These are phyloP conservation scores for Nemapogon koenigi DNA, from an alignment of 2,888 invertebrate species.

Conservation along the genomic window DNA sequence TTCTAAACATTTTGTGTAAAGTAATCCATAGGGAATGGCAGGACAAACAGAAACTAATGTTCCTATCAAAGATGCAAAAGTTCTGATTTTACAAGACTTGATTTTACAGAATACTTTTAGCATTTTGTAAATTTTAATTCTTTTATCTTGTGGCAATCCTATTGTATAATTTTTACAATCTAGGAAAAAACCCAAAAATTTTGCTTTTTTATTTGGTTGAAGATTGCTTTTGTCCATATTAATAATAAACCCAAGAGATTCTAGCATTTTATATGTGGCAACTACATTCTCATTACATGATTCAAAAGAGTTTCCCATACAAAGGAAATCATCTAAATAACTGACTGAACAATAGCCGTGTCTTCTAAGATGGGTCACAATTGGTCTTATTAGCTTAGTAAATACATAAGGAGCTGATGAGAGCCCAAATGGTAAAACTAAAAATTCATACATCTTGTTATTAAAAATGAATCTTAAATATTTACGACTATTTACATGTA, in stretches of 20 bases:
- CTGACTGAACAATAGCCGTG: background rate
- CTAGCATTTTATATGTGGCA: background rate
- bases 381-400: constrained; percentile 1
- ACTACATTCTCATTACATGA: background rate
- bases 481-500: constrained; percentile 1
- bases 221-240: background rate
- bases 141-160: background rate
- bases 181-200: background rate
- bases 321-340: constrained; percentile 7
- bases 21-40: background rate
- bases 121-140: background rate
- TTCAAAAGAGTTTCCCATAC: background rate
- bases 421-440: constrained; percentile 4
- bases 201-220: background rate
- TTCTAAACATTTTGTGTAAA: constrained; percentile 4
- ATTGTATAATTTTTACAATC: background rate
- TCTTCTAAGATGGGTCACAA: background rate
- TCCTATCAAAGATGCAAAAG: constrained; percentile 1
- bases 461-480: background rate
- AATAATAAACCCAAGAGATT: background rate
- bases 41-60: background rate
- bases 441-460: constrained; percentile 6
- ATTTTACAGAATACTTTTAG: background rate
- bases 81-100: background rate
- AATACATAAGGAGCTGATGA: constrained; percentile 6